phyloP scores from a whole-genome alignment of 1,140 invertebrate species.

The Heliconius eleuchia region DNA sequence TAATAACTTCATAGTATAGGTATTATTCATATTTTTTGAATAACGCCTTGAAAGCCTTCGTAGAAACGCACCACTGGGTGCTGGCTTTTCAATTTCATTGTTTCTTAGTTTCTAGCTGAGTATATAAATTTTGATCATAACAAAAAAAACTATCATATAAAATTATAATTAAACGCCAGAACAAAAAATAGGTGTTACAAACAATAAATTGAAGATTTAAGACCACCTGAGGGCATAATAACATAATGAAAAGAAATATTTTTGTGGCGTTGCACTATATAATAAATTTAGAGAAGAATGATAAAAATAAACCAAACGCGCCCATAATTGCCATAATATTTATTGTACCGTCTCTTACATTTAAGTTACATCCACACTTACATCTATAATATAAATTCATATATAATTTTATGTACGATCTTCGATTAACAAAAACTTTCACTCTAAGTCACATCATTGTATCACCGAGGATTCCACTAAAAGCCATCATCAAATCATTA shows the following conservation, averaged over 20 bases:
- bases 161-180: conserved; percentile 13
- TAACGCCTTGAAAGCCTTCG: conserved; percentile 7
- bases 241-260: background rate
- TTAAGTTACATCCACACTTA: conserved; percentile 37
- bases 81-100: conserved; percentile 19
- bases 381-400: conserved; percentile 29
- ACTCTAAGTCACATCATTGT: conserved; percentile 53
- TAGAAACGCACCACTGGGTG: conserved; percentile 7
- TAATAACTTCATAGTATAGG: background rate
- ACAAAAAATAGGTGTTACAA: background rate
- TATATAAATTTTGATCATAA: conserved; percentile 71
- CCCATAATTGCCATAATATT: background rate
- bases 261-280: background rate
- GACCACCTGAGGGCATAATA: background rate
- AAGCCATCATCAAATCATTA: conserved; percentile 36
- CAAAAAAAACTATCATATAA: conserved; percentile 37
- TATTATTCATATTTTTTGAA: background rate
- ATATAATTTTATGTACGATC: conserved; percentile 30
- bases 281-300: background rate
- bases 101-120: conserved; percentile 64
- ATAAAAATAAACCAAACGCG: conserved; percentile 19
- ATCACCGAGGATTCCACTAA: conserved; percentile 52
- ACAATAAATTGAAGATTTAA: too few species aligned
- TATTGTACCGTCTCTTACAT: conserved; percentile 38
- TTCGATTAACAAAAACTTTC: conserved; percentile 41